These are phyloP conservation scores for Incurvaria masculella DNA, from an alignment of 2,888 invertebrate species.

Conservation along the genomic window DNA sequence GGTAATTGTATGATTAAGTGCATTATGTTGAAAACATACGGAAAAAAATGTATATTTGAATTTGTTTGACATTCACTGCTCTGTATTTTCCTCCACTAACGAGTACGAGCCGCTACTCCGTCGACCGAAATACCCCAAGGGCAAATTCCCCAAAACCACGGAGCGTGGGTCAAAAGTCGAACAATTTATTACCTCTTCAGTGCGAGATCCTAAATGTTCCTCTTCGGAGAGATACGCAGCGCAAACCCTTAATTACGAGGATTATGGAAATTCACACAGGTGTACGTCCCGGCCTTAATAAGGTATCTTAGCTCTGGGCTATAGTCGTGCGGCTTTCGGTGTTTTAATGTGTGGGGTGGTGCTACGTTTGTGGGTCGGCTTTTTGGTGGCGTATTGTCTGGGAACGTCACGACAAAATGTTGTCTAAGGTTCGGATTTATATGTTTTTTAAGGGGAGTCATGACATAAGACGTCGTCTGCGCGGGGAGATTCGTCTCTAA, in stretches of 20 bases:
- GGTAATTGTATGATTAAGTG: too few species aligned
- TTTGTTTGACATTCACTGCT: not conserved
- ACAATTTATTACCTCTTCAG: slow-evolving; percentile 53
- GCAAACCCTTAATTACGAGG: slow-evolving; percentile 54
- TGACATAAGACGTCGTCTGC: too few species aligned
- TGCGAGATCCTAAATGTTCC: slow-evolving; percentile 39
- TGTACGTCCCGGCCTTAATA: slow-evolving; percentile 50
- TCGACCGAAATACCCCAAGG: slow-evolving; percentile 36
- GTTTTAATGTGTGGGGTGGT: slow-evolving; percentile 47
- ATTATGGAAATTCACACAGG: slow-evolving; percentile 57
- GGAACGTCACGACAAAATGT: too few species aligned
- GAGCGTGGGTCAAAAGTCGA: slow-evolving; percentile 53
- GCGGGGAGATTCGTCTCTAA: too few species aligned
- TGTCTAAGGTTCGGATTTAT: too few species aligned
- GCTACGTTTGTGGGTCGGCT: slow-evolving; percentile 36
- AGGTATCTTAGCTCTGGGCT: slow-evolving; percentile 49
- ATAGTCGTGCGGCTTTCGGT: slow-evolving; percentile 40
- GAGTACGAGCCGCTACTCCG: not conserved
- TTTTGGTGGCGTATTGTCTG: slow-evolving; percentile 22
- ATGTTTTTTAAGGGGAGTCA: too few species aligned
- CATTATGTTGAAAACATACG: too few species aligned
- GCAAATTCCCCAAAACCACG: slow-evolving; percentile 48
- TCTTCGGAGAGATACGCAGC: slow-evolving; percentile 45
- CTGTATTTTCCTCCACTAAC: not conserved
- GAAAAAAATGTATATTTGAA: too few species aligned